Conservation (phyloP, 2,888 invertebrate species). For the Perizoma flavofasciatum region DNA sequence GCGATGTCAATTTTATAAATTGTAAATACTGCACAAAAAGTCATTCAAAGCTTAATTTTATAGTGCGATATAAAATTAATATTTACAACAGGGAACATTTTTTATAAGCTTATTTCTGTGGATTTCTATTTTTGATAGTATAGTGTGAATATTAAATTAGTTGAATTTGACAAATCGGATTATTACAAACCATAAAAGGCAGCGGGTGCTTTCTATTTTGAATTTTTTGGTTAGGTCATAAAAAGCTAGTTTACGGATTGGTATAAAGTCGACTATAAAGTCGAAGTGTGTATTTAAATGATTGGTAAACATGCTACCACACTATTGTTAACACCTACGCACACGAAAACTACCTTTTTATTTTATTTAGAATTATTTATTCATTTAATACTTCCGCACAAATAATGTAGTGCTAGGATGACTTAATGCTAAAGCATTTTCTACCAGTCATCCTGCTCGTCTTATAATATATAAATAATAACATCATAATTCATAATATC, state of each 20-base stretch:
- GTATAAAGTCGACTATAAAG: not conserved
- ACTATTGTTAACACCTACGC: slow-evolving; percentile 10
- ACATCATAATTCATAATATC: too few relatives aligned
- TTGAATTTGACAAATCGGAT: slow-evolving; percentile 24
- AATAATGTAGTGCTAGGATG: too few relatives aligned
- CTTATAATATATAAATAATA: too few relatives aligned
- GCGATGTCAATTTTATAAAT: slow-evolving; percentile 20
- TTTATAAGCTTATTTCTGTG: slow-evolving; percentile 28
- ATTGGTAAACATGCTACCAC: slow-evolving; percentile 22
- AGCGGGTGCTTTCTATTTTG: slow-evolving; percentile 18
- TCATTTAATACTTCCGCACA: too few relatives aligned
- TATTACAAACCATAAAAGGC: slow-evolving; percentile 24
- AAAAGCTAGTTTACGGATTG: slow-evolving; percentile 11
- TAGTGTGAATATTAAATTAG: slow-evolving; percentile 35
- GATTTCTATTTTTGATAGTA: slow-evolving; percentile 23
- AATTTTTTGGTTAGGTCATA: slow-evolving; percentile 15
- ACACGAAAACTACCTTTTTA: slow-evolving; percentile 6
- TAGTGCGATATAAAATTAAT: slow-evolving; percentile 33
- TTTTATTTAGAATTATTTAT: too few relatives aligned
- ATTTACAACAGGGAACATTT: slow-evolving; percentile 25
- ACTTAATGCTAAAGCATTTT: too few relatives aligned
- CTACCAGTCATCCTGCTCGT: too few relatives aligned
- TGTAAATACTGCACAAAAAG: slow-evolving; percentile 11
- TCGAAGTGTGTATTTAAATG: slow-evolving; percentile 7
- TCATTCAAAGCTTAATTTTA: slow-evolving; percentile 27